Evolutionary conservation across 2,888 invertebrate genomes (phyloP), one percentile per base, ranked within the genome.

Genomic region (Eudemis profundana): DNA sequence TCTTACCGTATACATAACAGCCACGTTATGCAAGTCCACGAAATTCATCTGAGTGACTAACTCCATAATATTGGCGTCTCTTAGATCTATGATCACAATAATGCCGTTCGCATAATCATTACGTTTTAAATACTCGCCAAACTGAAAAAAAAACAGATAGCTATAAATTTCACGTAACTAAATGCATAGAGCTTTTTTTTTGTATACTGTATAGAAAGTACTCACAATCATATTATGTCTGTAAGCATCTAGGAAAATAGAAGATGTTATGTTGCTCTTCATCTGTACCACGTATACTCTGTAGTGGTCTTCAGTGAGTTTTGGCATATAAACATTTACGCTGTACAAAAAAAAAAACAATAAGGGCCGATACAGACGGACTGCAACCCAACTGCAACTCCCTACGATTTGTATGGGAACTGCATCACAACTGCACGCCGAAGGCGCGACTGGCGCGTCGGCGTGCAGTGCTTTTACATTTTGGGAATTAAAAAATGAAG

Each of bases 161-260:
- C n/a, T n/a, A n/a, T n/a, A n/a, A n/a, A n/a, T n/a, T 23, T 4
- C 23, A 23, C 23, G 23, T 23, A 23, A 23, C 3, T 23, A 4
- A 4, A 3, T 23, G 23, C n/a, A n/a, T 23, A 23, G 5, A 23
- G 10, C 29, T 7, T 29, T 8, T 5, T 8, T 29, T 8, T 5
- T 29, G 8, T 8, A 29, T 8, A 29, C 2, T 0, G 29, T 29
- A 7, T 29, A 29, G 8, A 17, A 14, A 53, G 4, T 40, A 53
- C 53, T 53, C 40, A 53, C 53, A 1, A 53, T 53, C 38, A 53
- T 53, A 23, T 23, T 40, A 40, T 40, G 53, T 15, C 53, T 53
- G 8, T 15, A 53, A 8, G 14, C 12, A 2, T 53, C 23, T 3
- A 23, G 4, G 0, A 53, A 4, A 23, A 23, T 14, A 5, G 23